Conservation (phyloP, 2,888 invertebrate species). For the Abscondita cerata region DNA sequence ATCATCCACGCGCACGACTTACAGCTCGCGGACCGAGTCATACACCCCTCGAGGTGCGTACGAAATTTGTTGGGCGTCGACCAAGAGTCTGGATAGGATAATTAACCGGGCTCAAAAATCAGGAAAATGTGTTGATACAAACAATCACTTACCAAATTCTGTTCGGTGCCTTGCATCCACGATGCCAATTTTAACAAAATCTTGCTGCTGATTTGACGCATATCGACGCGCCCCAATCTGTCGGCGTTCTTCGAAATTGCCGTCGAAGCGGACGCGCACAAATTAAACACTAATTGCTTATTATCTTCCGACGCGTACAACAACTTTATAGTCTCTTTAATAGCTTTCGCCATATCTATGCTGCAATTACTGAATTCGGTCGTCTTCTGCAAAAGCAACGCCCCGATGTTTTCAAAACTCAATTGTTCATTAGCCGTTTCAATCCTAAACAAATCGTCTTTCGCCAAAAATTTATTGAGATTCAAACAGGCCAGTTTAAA, state of each 20-base stretch:
- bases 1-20: too few relatives aligned
- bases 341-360: constrained; percentile 71
- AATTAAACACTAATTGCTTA: constrained; percentile 70
- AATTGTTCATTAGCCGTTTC: constrained; percentile 48
- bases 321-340: constrained; percentile 80
- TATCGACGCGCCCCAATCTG: constrained; percentile 65
- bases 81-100: too few relatives aligned
- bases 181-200: constrained; percentile 76
- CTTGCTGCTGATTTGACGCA: constrained; percentile 73
- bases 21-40: too few relatives aligned
- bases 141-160: constrained; percentile 22
- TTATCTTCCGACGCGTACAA: constrained; percentile 71
- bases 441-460: constrained; percentile 61
- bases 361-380: constrained; percentile 69
- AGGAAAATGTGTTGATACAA: not conserved
- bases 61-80: too few relatives aligned
- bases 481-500: constrained; percentile 75
- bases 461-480: constrained; percentile 72
- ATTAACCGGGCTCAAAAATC: too few relatives aligned
- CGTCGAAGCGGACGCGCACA: constrained; percentile 74
- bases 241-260: constrained; percentile 71
- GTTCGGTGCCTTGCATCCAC: constrained; percentile 74
- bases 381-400: constrained; percentile 62
- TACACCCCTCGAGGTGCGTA: too few relatives aligned
- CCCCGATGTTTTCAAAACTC: constrained; percentile 60